Percentiles rank a stretch among this genome's conserved stretches.
Conservation (phyloP, 2,113 vertebrate species). For the Nesoenas mayeri region DNA sequence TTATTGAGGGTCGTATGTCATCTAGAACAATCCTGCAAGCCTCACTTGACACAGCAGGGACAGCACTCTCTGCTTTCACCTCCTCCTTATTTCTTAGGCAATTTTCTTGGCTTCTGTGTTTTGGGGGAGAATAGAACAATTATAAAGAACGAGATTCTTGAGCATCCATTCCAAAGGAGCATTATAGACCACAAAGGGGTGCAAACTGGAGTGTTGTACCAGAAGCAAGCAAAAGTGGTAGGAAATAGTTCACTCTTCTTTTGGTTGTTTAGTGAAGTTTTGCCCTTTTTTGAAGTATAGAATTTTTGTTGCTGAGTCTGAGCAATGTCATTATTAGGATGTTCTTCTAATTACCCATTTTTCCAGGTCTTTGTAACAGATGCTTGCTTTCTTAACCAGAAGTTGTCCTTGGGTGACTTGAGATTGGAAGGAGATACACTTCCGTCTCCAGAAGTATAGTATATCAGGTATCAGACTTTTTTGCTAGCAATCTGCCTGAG, state of each 20-base stretch:
- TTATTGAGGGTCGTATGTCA: constrained; percentile 46
- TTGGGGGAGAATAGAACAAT: background rate
- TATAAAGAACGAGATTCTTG: background rate
- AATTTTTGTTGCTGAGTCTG: background rate
- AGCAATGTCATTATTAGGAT: background rate
- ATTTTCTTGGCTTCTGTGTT: background rate
- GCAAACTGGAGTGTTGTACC: background rate
- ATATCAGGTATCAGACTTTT: background rate
- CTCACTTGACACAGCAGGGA: background rate
- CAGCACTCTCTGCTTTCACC: background rate
- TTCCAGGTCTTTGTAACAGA: background rate
- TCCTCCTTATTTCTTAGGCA: background rate
- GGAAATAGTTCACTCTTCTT: background rate
- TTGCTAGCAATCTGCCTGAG: background rate
- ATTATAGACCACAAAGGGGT: background rate
- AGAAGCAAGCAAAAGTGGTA: background rate
- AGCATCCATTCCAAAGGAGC: background rate
- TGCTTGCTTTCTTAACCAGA: background rate
- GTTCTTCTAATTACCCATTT: background rate
- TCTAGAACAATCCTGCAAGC: constrained; percentile 39
- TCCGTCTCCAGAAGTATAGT: background rate
- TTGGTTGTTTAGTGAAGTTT: background rate
- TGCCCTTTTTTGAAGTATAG: background rate
- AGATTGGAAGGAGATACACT: background rate
- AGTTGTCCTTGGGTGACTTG: background rate